phyloP scores from a whole-genome alignment of 2,797 vertebrate genomes.

The Typhlichthys eigenmanni region DNA sequence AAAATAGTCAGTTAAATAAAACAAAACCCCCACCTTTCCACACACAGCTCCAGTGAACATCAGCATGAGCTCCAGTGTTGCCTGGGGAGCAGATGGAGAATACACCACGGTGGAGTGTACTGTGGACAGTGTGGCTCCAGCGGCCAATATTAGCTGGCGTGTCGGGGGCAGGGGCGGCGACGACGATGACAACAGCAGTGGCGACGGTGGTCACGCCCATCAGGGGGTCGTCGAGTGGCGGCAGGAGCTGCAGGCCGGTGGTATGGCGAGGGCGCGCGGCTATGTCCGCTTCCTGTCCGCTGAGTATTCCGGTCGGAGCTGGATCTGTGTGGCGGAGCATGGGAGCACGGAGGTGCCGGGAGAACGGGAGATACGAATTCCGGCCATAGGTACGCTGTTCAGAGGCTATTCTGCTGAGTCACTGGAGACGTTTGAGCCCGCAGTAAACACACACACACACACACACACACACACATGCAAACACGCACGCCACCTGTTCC shows the following conservation, averaged over 20 bases:
- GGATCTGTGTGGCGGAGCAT: conserved; percentile 69
- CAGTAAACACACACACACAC: not conserved
- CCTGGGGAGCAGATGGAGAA: conserved; percentile 51
- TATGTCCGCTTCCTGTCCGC: conserved; percentile 52
- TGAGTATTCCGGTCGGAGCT: conserved; percentile 61
- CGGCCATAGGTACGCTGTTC: conserved; percentile 50
- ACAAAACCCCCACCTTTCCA: not conserved
- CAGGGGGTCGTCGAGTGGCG: conserved; percentile 10
- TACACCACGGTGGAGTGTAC: conserved; percentile 59
- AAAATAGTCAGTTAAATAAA: conserved; percentile 6
- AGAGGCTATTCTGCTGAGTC: not conserved
- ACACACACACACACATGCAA: not conserved
- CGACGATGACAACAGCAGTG: not conserved
- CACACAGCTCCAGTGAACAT: conserved; percentile 60
- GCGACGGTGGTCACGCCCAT: conserved; percentile 17
- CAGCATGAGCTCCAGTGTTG: conserved; percentile 46
- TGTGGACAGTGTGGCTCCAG: conserved; percentile 51
- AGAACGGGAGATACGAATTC: conserved; percentile 53
- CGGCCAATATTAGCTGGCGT: conserved; percentile 63
- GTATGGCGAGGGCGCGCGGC: conserved; percentile 37
- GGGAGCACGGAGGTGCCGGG: conserved; percentile 50
- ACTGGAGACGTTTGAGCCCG: not conserved
- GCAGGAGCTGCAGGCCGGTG: conserved; percentile 32
- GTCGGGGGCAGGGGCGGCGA: conserved; percentile 15
- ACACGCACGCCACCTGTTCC: not conserved